A percentile compares a stretch with the other conserved stretches of the same genome.
Conservation (phyloP, 2,888 invertebrate species). For the Stenurella melanura region DNA sequence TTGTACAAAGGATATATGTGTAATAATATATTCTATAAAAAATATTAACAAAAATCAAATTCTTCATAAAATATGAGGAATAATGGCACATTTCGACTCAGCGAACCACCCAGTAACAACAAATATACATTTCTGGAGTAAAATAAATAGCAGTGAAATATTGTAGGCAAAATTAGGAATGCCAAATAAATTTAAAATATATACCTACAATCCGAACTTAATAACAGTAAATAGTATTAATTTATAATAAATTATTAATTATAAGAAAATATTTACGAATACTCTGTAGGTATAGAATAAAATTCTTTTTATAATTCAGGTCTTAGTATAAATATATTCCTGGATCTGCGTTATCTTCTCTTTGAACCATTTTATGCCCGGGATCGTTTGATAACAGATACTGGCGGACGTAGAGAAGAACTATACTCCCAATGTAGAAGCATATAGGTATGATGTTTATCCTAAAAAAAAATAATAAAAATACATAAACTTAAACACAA, state of each 20-base stretch:
- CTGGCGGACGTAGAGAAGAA: conserved; percentile 66
- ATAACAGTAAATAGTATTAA: background rate
- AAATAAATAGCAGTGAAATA: background rate
- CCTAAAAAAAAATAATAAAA: conserved; percentile 62
- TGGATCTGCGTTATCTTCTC: conserved; percentile 58
- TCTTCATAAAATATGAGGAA: background rate
- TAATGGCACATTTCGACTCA: background rate
- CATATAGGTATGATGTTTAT: conserved; percentile 63
- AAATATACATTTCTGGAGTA: background rate
- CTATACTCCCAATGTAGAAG: conserved; percentile 66
- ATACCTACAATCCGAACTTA: background rate
- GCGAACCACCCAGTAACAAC: background rate
- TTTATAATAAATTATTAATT: background rate
- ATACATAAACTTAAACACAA: conserved; percentile 5
- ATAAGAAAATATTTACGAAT: background rate
- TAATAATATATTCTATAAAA: background rate
- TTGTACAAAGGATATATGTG: background rate
- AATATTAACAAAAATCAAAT: background rate
- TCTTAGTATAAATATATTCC: conserved; percentile 58
- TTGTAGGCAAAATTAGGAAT: background rate
- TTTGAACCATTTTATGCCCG: conserved; percentile 55
- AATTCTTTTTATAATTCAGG: background rate
- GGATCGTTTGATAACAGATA: conserved; percentile 68
- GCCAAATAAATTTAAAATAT: background rate
- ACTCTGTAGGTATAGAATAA: background rate